A percentile compares a stretch with the other conserved stretches of the same genome.
These are phyloP conservation scores for Malurus cyaneus DNA, from an alignment of 2,113 vertebrate genomes.

Conservation along the genomic window DNA sequence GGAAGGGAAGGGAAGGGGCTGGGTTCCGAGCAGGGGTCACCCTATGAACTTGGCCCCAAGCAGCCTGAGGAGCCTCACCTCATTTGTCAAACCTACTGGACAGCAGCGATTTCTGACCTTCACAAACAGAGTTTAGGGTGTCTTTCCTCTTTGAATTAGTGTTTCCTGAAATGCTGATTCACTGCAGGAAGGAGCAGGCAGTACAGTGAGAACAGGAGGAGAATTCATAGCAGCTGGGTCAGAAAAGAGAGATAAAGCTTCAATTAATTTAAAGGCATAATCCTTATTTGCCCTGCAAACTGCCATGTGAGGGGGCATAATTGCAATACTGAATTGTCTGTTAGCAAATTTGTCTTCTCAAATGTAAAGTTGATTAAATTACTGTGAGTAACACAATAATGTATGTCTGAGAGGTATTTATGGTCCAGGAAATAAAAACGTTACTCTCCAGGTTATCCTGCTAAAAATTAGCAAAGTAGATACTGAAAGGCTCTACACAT, in stretches of 20 bases:
- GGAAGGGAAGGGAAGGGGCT: neutral
- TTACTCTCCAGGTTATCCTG: neutral
- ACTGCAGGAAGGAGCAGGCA: slow-evolving; percentile 41
- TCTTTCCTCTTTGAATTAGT: slow-evolving; percentile 53
- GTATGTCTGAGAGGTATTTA: neutral
- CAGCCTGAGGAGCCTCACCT: neutral
- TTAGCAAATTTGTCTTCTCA: slow-evolving; percentile 51
- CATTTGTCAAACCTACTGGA: neutral
- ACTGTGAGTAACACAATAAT: slow-evolving; percentile 10
- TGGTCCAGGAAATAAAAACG: slow-evolving; percentile 35
- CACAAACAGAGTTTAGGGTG: slow-evolving; percentile 14
- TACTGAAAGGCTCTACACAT: neutral
- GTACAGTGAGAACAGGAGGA: slow-evolving; percentile 37
- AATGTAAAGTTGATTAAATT: slow-evolving; percentile 42
- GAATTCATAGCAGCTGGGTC: slow-evolving; percentile 32
- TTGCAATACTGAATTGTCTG: slow-evolving; percentile 7
- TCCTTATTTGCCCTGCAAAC: slow-evolving; percentile 30
- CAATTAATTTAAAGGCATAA: slow-evolving; percentile 44
- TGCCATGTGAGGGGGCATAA: neutral
- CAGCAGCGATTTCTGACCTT: slow-evolving; percentile 1
- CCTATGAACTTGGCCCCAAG: neutral
- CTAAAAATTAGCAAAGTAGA: neutral
- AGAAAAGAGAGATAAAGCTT: slow-evolving; percentile 46
- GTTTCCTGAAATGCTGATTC: slow-evolving; percentile 63
- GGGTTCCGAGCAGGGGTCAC: neutral